phyloP scores from a whole-genome alignment of 2,797 vertebrate genomes.

The Macroramphosus scolopax region DNA sequence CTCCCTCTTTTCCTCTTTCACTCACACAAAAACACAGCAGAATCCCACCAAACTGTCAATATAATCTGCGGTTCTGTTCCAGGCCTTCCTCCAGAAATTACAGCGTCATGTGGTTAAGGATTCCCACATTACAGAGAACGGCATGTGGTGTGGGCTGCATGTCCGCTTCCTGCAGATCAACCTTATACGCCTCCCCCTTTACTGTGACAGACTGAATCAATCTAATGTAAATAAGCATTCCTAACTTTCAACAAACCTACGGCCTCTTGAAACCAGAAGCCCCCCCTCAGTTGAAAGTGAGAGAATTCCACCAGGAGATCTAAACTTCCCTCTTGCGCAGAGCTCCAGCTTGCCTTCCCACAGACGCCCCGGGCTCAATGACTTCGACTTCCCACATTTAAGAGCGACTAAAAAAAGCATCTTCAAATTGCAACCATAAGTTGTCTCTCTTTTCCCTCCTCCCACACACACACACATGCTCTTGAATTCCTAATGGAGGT shows the following conservation, averaged over 20 bases:
- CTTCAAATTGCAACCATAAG: slow-evolving; percentile 84
- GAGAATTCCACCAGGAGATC: slow-evolving; percentile 72
- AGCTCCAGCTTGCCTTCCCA: slow-evolving; percentile 70
- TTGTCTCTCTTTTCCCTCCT: slow-evolving; percentile 55
- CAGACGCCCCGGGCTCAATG: slow-evolving; percentile 72
- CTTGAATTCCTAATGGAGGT: slow-evolving; percentile 57
- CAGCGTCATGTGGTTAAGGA: slow-evolving; percentile 67
- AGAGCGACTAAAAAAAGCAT: slow-evolving; percentile 83
- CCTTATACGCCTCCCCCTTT: slow-evolving; percentile 61
- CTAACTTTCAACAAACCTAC: slow-evolving; percentile 72
- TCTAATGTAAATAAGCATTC: slow-evolving; percentile 77
- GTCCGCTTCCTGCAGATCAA: slow-evolving; percentile 79
- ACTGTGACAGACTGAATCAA: slow-evolving; percentile 74
- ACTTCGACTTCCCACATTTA: slow-evolving; percentile 84
- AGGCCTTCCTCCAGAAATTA: slow-evolving; percentile 64
- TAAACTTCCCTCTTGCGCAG: slow-evolving; percentile 60
- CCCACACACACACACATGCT: slow-evolving; percentile 41
- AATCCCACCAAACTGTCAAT: slow-evolving; percentile 57
- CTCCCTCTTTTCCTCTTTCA: slow-evolving; percentile 26
- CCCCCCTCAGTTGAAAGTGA: slow-evolving; percentile 62
- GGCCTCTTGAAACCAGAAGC: slow-evolving; percentile 51
- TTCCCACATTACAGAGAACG: slow-evolving; percentile 78
- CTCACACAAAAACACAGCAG: slow-evolving; percentile 35
- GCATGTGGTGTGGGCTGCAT: slow-evolving; percentile 72
- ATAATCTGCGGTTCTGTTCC: slow-evolving; percentile 65